These are phyloP conservation scores for Drosophila meridionalis DNA, from an alignment of 2,888 invertebrate species.

Conservation along the genomic window DNA sequence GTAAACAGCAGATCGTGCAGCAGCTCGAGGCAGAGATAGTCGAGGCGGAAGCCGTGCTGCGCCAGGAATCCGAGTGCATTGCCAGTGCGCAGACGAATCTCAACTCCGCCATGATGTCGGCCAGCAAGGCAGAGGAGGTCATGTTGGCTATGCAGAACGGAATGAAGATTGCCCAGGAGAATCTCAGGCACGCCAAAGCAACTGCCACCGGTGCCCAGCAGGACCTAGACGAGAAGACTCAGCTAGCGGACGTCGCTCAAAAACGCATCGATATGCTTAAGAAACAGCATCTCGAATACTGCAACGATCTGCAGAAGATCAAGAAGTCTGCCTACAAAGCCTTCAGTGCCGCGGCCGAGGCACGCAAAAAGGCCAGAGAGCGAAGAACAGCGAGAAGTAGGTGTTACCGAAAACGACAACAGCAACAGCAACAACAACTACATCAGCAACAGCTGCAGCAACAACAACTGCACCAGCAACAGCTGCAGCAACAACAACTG, in stretches of 20 bases:
- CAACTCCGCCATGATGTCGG: constrained; percentile 87
- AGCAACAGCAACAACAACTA: neutral
- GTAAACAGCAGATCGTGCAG: constrained; percentile 89
- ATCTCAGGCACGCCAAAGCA: constrained; percentile 87
- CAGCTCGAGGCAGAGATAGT: constrained; percentile 88
- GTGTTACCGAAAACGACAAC: neutral
- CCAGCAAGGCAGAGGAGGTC: constrained; percentile 87
- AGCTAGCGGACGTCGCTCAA: constrained; percentile 88
- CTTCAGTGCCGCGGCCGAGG: constrained; percentile 89
- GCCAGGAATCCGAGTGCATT: constrained; percentile 87
- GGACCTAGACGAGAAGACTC: constrained; percentile 88
- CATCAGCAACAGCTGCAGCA: neutral
- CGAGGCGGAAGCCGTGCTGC: constrained; percentile 87
- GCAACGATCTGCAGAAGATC: constrained; percentile 88
- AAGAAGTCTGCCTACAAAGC: constrained; percentile 89
- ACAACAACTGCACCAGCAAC: neutral
- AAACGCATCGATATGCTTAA: constrained; percentile 88
- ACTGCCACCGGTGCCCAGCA: constrained; percentile 87
- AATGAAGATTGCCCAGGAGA: constrained; percentile 86
- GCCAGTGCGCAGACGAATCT: constrained; percentile 87
- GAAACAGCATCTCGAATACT: constrained; percentile 87
- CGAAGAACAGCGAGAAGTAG: constrained; percentile 6
- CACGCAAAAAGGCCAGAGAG: constrained; percentile 85
- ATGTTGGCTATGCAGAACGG: constrained; percentile 84
- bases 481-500: neutral